Evolutionary conservation across 1,140 invertebrate genomes (phyloP), one percentile per base, ranked within the genome.

Genomic region (Brevipalpus yothersi): DNA sequence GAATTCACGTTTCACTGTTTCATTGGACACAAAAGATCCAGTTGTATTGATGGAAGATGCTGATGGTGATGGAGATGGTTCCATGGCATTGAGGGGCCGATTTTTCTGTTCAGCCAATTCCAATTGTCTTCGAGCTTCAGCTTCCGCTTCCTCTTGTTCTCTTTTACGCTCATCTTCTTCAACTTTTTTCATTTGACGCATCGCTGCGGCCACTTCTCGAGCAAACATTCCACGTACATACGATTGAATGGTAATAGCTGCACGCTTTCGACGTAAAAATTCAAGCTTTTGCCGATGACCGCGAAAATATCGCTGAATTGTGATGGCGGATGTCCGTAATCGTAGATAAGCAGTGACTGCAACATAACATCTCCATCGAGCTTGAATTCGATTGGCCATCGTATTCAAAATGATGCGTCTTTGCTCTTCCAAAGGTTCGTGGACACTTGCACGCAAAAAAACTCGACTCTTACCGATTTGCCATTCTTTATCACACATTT

Each of bases 401-500:
- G 73, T 71, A 45, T 76, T 77, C 19, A 88, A 71, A 40, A 88
- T 74, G 47, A 77, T 72, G 61, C 80, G 81, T 60, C 85, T 72
- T 7, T 73, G 73, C 60, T 90, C 85, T 70, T 94, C 90, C 0
- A 95, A 72, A 0, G 85, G 84, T 66, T 90, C 84, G 70, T 91
- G 84, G 19, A 87, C 83, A 56, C 79, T 80, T 54, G 78, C 82
- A 56, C 86, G 74, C 62, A 95, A 75, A 70, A 95, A 90, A 49
- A 95, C 81, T 73, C 90, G 92, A 2, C 79, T 82, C 70, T 82
- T 84, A 8, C 90, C 90, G 58, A 91, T 80, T 72, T 94, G 87
- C 86, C 87, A 93, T 69, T 93, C 82, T 12, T 75, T 80, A 9
- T 72, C 70, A 1, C 78, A 75, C n/a, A 85, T 71, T 42, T 77